Evolutionary conservation across 2,888 invertebrate species (phyloP), one percentile per base, ranked within the genome.

Genomic region (Koerneria pararmatus): DNA sequence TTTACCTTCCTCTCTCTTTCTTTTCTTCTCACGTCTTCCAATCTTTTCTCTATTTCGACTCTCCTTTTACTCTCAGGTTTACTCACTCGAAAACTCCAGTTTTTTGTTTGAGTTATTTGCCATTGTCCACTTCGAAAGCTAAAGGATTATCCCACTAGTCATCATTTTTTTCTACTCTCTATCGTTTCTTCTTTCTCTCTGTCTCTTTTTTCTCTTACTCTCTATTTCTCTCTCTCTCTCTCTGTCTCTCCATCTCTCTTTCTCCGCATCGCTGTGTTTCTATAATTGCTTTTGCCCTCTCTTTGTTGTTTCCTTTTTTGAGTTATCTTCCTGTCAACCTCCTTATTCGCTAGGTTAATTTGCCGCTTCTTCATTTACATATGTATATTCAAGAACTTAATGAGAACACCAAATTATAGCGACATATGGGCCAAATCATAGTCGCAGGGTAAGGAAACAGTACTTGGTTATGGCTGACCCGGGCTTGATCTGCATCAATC

Each of bases 131-230:
- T 19, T 15, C 46, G 11, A 46, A 11, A 15, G 19, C n/a, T 46
- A 15, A 15, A 15, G 46, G 11, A 46, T 19, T 15, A 41, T 31
- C 48, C 15, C 31, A 53, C 29, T 51, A 56, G 54, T 60, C 65
- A 15, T 63, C 63, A 60, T 56, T 66, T 69, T 66, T 66, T 69
- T 69, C 66, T 64, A 63, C 63, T 66, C 63, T 61, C 66, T 57
- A 58, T 32, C 54, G 66, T 41, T 29, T 51, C 66, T 62, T 63
- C 58, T 65, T 56, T 64, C 68, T 60, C 46, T 32, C 56, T 46
- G 49, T 22, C 11, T 65, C 46, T 46, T 59, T 62, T 62, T 57
- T 51, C 49, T 53, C 56, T 61, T 59, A 60, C 67, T 63, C 53
- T 62, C 35, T 59, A 4, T 34, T 51, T 41, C 35, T 35, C 60